These are phyloP conservation scores for Tenthredo amoena DNA, from an alignment of 2,888 invertebrate species.

Conservation along the genomic window DNA sequence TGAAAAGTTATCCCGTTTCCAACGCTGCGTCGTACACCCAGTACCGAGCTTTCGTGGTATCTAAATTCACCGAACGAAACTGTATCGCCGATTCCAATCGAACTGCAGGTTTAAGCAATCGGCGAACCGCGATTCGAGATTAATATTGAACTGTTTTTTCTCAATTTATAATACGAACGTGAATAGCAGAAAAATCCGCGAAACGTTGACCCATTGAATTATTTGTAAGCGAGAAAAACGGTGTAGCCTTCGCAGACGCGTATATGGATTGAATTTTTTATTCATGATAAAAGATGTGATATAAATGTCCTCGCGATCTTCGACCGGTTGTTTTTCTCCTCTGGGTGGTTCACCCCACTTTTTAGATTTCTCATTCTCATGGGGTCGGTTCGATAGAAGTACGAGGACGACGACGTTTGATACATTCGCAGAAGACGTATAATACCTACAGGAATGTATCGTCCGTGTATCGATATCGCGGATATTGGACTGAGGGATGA, in stretches of 20 bases:
- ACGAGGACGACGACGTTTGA: neutral
- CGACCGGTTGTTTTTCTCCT: neutral
- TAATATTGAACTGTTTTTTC: neutral
- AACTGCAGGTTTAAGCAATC: neutral
- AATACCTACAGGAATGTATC: constrained; percentile 8
- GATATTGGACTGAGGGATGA: constrained; percentile 31
- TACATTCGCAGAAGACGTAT: neutral
- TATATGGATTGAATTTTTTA: neutral
- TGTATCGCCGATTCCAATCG: neutral
- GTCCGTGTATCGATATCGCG: constrained; percentile 14
- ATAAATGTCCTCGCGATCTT: neutral
- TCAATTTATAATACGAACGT: neutral
- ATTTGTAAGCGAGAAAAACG: neutral
- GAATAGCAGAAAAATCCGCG: neutral
- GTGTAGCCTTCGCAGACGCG: neutral
- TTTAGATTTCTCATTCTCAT: neutral
- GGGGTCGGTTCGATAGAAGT: neutral
- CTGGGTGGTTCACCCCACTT: neutral
- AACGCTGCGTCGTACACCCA: neutral
- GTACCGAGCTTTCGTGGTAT: neutral
- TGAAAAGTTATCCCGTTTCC: constrained; percentile 38
- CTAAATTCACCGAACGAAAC: neutral
- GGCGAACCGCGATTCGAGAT: neutral
- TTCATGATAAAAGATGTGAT: constrained; percentile 25
- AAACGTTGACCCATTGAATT: neutral